These are phyloP conservation scores for Sarcophaga peregrina DNA, from an alignment of 1,140 invertebrate species.

Conservation along the genomic window DNA sequence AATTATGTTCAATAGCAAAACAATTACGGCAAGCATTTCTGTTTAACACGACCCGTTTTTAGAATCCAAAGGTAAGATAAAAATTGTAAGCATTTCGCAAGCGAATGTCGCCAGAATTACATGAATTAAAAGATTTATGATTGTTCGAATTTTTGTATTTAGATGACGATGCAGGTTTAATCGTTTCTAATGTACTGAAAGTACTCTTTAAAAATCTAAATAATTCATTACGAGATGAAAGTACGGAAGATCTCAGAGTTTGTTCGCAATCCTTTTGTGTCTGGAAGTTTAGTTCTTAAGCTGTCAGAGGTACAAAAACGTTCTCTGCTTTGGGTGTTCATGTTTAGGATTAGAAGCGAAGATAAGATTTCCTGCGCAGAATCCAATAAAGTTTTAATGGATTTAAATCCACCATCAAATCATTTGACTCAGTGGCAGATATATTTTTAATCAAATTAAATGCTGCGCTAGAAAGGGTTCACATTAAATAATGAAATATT, in stretches of 20 bases:
- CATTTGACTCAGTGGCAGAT: not conserved
- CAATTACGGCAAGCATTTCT: slow-evolving; percentile 12
- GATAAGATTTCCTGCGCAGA: not conserved
- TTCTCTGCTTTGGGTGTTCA: no score
- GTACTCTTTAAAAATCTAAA: no score
- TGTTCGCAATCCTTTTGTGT: no score
- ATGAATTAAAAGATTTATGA: no score
- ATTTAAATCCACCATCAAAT: not conserved
- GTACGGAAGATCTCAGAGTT: no score
- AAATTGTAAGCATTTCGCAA: no score
- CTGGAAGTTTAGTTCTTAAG: not conserved
- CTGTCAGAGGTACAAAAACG: not conserved
- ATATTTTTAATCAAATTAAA: not conserved
- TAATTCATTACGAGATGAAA: no score
- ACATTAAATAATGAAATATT: not conserved
- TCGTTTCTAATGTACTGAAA: not conserved
- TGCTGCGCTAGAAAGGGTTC: not conserved
- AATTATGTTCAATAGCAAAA: not conserved
- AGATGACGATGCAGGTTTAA: not conserved
- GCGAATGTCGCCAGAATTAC: not conserved
- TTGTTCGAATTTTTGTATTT: no score
- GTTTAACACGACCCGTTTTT: not conserved
- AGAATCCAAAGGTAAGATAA: not conserved
- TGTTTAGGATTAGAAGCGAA: not conserved
- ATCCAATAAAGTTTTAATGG: not conserved